These are phyloP conservation scores for Mylabris phalerata DNA, from an alignment of 1,140 invertebrate genomes.

Conservation along the genomic window DNA sequence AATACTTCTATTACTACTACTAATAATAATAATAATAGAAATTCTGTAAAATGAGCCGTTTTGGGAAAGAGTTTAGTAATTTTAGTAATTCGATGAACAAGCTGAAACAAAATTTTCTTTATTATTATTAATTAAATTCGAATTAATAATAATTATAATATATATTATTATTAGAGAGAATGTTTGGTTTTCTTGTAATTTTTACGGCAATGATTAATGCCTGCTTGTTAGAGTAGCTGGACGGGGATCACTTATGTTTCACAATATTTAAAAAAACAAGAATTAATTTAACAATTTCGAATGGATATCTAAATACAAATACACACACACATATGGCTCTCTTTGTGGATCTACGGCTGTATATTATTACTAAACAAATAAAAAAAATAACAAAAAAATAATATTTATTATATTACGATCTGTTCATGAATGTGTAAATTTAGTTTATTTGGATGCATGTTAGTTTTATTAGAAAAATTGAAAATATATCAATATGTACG, in stretches of 20 bases:
- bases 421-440: conserved; percentile 38
- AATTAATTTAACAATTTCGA: background rate
- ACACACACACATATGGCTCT: conserved; percentile 31
- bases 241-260: conserved; percentile 42
- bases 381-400: background rate
- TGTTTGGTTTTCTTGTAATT: conserved; percentile 35
- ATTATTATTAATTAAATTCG: too few relatives aligned
- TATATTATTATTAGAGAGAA: conserved; percentile 39
- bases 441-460: conserved; percentile 41
- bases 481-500: conserved; percentile 37
- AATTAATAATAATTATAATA: conserved; percentile 36
- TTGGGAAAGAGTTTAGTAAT: conserved; percentile 19
- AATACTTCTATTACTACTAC: conserved; percentile 24
- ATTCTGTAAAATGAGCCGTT: conserved; percentile 33
- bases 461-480: conserved; percentile 36
- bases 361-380: conserved; percentile 34
- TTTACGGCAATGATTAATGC: conserved; percentile 17
- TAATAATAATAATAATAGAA: too few relatives aligned
- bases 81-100: conserved; percentile 23
- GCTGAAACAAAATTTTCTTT: too few relatives aligned
- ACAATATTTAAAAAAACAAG: conserved; percentile 18
- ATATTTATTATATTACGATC: conserved; percentile 38
- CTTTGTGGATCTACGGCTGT: conserved; percentile 41
- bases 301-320: background rate
- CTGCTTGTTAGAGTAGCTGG: conserved; percentile 42